Evolutionary conservation across 2,113 vertebrate species (phyloP).

Genomic region (Trichechus manatus): DNA sequence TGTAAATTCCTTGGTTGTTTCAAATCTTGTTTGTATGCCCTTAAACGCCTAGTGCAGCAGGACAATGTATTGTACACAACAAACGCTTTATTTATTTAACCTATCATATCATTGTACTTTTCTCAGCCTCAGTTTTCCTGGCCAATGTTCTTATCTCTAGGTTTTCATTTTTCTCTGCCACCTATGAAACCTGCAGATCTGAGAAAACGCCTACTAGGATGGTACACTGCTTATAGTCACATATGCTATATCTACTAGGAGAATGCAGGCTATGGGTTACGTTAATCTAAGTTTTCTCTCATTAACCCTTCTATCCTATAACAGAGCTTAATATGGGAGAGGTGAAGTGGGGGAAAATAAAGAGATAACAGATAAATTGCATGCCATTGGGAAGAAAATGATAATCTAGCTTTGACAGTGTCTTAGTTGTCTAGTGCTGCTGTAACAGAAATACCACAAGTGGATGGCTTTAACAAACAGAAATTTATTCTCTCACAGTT

Average conservation of each 20-base stretch:
- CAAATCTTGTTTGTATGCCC: background rate
- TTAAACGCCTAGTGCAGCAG: background rate
- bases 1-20: constrained; percentile 40
- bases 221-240: background rate
- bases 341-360: background rate
- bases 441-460: too few relatives aligned
- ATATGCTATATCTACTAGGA: background rate
- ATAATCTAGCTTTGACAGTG: background rate
- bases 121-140: background rate
- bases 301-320: background rate
- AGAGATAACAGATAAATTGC: background rate
- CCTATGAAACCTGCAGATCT: background rate
- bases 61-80: background rate
- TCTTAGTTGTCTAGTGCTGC: too few relatives aligned
- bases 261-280: background rate
- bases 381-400: background rate
- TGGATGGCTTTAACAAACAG: too few relatives aligned
- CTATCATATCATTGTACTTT: background rate
- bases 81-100: background rate
- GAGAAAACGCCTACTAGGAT: background rate
- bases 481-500: too few relatives aligned
- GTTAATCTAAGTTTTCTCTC: background rate
- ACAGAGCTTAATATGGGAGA: background rate
- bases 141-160: background rate
- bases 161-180: background rate